These are phyloP conservation scores for Actenoides hombroni DNA, from an alignment of 2,113 vertebrate genomes.

Conservation along the genomic window DNA sequence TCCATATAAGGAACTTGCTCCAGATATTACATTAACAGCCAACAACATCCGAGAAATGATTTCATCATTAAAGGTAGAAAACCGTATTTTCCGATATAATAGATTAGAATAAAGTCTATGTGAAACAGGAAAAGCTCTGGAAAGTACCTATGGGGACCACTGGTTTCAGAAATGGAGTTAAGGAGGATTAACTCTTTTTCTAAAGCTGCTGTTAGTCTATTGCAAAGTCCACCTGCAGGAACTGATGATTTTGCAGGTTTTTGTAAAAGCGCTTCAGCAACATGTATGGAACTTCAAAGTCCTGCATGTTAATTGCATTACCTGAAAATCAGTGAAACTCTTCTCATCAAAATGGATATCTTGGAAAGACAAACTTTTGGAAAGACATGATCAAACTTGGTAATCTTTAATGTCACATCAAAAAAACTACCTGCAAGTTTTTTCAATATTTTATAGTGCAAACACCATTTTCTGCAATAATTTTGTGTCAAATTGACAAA, in stretches of 20 bases:
- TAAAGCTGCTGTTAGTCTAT: neutral
- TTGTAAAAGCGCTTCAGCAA: neutral
- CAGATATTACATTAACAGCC: neutral
- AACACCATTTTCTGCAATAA: neutral
- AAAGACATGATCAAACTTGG: neutral
- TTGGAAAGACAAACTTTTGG: neutral
- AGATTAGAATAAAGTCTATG: neutral
- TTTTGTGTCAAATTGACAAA: neutral
- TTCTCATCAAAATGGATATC: neutral
- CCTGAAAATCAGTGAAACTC: neutral
- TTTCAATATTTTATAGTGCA: neutral
- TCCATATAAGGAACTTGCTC: neutral
- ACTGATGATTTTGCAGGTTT: neutral
- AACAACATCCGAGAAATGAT: neutral
- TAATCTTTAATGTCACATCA: neutral
- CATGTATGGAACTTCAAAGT: neutral
- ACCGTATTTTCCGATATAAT: neutral
- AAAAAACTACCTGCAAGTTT: neutral
- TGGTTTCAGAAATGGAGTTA: neutral
- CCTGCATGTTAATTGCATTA: neutral
- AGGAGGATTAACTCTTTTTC: neutral
- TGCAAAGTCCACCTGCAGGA: neutral
- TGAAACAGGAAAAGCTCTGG: neutral
- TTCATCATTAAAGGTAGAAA: neutral
- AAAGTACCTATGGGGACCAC: neutral